These are phyloP conservation scores for Pithys albifrons DNA, from an alignment of 2,113 vertebrate species.

Conservation along the genomic window DNA sequence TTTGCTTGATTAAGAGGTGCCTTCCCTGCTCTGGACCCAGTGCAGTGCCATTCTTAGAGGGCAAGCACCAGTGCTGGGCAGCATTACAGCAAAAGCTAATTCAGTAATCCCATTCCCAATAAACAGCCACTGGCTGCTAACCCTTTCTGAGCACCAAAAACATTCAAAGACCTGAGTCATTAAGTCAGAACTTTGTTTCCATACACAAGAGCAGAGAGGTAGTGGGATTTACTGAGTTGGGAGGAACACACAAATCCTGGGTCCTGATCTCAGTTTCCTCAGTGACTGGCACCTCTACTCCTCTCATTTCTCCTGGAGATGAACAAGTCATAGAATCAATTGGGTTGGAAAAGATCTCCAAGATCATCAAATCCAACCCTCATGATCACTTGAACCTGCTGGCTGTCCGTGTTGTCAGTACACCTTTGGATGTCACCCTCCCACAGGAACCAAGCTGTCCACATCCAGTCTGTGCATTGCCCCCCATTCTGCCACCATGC, in stretches of 20 bases:
- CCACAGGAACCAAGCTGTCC: not conserved
- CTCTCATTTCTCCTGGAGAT: not conserved
- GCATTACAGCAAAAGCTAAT: not conserved
- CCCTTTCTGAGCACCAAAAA: not conserved
- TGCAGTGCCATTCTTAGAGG: not conserved
- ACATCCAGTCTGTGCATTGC: not conserved
- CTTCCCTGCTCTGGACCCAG: not conserved
- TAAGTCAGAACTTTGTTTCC: not conserved
- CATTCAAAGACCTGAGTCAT: not conserved
- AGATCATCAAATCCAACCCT: no score
- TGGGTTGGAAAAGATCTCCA: no score
- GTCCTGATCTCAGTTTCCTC: not conserved
- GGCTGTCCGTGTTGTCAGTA: fast-evolving
- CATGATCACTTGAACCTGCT: fast-evolving
- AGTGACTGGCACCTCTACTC: not conserved
- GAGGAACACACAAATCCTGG: not conserved
- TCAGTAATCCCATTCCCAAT: not conserved
- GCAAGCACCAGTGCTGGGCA: not conserved
- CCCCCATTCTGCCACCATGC: not conserved
- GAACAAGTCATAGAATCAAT: no score
- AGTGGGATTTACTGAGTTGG: not conserved
- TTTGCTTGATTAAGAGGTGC: not conserved
- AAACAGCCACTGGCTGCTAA: not conserved
- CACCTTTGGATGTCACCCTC: no score
- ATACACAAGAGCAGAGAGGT: not conserved